Evolutionary conservation across 2,797 vertebrate genomes (phyloP), one percentile per base, ranked within the genome.

Genomic region (Dendrocincla tyrannina): DNA sequence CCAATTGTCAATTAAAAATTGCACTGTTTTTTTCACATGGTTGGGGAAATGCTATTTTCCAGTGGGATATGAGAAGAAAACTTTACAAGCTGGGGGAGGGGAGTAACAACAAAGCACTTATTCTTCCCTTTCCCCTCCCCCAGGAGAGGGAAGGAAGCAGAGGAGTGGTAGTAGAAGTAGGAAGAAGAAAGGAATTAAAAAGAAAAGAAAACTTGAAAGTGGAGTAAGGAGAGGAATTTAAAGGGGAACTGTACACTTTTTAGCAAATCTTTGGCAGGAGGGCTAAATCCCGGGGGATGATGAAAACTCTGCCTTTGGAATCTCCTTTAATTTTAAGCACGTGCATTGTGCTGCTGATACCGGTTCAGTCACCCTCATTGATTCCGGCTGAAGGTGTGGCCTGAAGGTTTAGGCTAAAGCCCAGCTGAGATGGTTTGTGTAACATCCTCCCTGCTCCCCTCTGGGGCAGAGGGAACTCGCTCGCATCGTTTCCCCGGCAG

Each of bases 161-260:
- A 95, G 95, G 93, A 88, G 91, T 27, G 76, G 85, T 91, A 39
- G 85, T 3, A 95, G 66, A 90, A 95, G 91, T 78, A 86, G 95
- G 95, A 97, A 95, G 95, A 93, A 95, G 90, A 95, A 95, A 96
- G 88, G 95, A 95, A 95, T 96, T 88, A 81, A 94, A 91, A 95
- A 94, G 91, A 78, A 94, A 93, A 96, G 91, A 84, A 88, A 94
- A 90, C 91, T 84, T 52, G 79, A 86, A 88, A 95, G 89, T 17
- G 46, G 58, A 72, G 79, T 15, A 17, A 81, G 69, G 88, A 58
- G 27, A 69, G 67, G 83, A 58, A 94, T 95, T 97, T 91, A 96
- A 95, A 90, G 94, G 76, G 73, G 79, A 94, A 63, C 33, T 0
- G 46, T 19, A 3, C 9, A 1, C 4, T 72, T 94, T 81, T 16